A percentile compares a stretch with the other conserved stretches of the same genome.
Evolutionary conservation across 2,113 vertebrate genomes (phyloP).

Genomic region (Mus spicilegus): DNA sequence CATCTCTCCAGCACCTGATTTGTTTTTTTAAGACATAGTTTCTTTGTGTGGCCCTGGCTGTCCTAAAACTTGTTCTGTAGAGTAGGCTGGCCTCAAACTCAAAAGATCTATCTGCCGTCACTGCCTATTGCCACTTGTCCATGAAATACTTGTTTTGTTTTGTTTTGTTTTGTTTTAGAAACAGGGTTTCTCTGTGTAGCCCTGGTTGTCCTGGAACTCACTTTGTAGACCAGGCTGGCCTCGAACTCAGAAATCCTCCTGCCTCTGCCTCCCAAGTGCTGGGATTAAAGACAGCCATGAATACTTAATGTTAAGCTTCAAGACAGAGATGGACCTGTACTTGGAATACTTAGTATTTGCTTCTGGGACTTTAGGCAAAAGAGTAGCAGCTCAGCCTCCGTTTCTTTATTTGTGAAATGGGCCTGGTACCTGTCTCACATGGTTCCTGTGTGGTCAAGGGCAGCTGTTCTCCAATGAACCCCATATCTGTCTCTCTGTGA

Average conservation of each 20-base stretch:
- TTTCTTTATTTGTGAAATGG: conserved; percentile 47
- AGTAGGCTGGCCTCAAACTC: background rate
- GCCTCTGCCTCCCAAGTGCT: too few relatives aligned
- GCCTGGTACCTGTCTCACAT: background rate
- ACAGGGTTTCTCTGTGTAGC: too few relatives aligned
- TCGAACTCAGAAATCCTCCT: too few relatives aligned
- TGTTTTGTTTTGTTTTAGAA: too few relatives aligned
- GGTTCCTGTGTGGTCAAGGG: background rate
- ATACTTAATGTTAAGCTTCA: conserved; percentile 31
- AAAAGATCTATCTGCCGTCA: background rate
- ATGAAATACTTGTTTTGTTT: too few relatives aligned
- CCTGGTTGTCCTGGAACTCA: too few relatives aligned
- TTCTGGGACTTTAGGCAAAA: conserved; percentile 27
- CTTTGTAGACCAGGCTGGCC: too few relatives aligned
- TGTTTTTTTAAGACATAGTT: background rate
- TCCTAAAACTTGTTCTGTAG: background rate
- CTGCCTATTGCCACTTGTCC: background rate
- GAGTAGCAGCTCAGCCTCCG: background rate
- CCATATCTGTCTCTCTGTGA: background rate
- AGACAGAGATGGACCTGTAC: background rate
- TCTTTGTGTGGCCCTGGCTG: background rate
- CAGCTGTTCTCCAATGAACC: conserved; percentile 1
- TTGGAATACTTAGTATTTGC: conserved; percentile 9
- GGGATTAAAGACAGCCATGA: too few relatives aligned
- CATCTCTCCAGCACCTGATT: too few relatives aligned